A percentile compares a stretch with the other conserved stretches of the same genome.
Evolutionary conservation across 1,140 invertebrate species (phyloP).

Genomic region (Leptonema lineaticorne): DNA sequence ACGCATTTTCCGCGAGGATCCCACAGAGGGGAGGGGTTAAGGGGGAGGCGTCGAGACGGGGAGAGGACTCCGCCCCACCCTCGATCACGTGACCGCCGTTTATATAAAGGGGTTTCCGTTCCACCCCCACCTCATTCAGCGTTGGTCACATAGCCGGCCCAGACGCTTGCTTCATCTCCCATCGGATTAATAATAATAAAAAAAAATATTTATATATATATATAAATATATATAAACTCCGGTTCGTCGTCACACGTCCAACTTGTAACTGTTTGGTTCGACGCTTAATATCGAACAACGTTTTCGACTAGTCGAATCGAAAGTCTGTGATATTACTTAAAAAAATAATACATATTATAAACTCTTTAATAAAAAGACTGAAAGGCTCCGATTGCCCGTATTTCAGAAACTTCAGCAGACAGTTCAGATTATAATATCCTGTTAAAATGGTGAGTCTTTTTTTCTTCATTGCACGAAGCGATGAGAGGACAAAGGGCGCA

Average conservation of each 20-base stretch:
- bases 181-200: neutral
- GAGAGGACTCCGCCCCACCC: neutral
- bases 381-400: neutral
- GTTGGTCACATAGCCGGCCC: constrained; percentile 27
- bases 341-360: no score
- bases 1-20: constrained; percentile 4
- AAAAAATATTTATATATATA: no score
- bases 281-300: neutral
- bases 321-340: constrained; percentile 15
- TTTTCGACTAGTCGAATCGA: constrained; percentile 17
- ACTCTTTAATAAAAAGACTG: no score
- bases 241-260: no score
- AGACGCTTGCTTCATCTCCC: constrained; percentile 2
- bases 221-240: no score
- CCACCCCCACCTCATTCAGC: constrained; percentile 17
- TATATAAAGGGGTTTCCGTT: neutral
- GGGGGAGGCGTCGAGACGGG: neutral
- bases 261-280: neutral
- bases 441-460: constrained; percentile 15
- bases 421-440: neutral
- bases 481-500: neutral
- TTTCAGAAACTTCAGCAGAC: neutral
- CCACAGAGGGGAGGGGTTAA: neutral
- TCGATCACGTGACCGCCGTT: neutral
- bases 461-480: neutral